These are phyloP conservation scores for Cynopterus brachyotis DNA, from an alignment of 2,113 vertebrate genomes.

Conservation along the genomic window DNA sequence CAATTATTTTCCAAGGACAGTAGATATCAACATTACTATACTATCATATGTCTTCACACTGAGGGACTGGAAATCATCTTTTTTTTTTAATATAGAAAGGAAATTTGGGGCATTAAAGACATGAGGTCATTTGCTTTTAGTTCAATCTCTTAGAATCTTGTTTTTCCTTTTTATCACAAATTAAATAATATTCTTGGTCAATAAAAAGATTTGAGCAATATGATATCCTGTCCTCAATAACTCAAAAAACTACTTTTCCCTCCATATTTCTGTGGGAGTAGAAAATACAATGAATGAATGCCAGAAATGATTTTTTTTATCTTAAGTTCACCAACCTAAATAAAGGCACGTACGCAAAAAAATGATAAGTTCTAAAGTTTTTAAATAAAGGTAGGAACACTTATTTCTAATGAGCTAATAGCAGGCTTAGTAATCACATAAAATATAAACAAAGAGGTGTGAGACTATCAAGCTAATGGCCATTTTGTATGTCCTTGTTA, in stretches of 20 bases:
- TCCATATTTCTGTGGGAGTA: background rate
- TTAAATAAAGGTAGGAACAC: background rate
- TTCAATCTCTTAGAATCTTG: background rate
- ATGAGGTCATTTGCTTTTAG: background rate
- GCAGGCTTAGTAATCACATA: rapidly evolving
- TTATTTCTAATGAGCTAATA: background rate
- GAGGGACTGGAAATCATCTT: background rate
- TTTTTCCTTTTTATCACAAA: background rate
- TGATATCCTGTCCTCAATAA: background rate
- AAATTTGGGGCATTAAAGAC: background rate
- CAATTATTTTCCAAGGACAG: background rate
- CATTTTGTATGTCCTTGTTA: background rate
- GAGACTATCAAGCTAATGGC: background rate
- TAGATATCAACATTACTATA: background rate
- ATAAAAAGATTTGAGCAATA: background rate
- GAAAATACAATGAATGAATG: background rate
- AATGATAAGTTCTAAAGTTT: background rate
- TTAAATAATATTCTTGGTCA: background rate
- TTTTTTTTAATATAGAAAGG: background rate
- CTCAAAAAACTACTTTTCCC: background rate
- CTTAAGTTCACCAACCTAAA: background rate
- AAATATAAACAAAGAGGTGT: background rate
- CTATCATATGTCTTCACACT: background rate
- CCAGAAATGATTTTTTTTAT: background rate
- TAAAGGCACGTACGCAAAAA: background rate